Evolutionary conservation across 2,888 invertebrate genomes (phyloP), one percentile per base, ranked within the genome.

Genomic region (Thereva nobilitata): DNA sequence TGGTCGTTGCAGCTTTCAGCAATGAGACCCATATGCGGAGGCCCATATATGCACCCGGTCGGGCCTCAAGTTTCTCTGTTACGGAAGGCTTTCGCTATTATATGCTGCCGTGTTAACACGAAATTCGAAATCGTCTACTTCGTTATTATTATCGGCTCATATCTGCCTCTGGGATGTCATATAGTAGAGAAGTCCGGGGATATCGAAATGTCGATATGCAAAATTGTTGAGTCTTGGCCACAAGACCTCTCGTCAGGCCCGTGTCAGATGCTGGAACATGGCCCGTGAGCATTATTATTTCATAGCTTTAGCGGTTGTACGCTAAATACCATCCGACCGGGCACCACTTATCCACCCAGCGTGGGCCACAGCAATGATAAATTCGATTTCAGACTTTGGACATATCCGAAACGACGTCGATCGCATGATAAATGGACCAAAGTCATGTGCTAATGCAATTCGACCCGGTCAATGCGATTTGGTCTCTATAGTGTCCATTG

Each of bases 371-470:
- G 44, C 9, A 54, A 64, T 64, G 64, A 64, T 64, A 64, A 64
- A 64, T 64, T 64, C 53, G 64, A 64, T 64, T 64, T 53, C 55
- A 54, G 45, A 42, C 23, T 55, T 54, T 47, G 55, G 64, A 64
- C 54, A 55, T 64, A 61, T 61, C 61, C 50, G 64, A 64, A 64
- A 40, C 45, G 45, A 64, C 44, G 52, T 45, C 55, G 45, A 55
- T 55, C 47, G 34, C 12, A 64, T 55, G 64, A 64, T 64, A 64
- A 64, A 64, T 64, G 64, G 54, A 64, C 64, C 41, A 45, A 54
- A 64, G 64, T 64, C 64, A 64, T 64, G 64, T 64, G 37, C 54
- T 45, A 64, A 55, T 64, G 64, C 64, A 64, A 64, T 64, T 47
- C 47, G 64, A 54, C 45, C 38, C 40, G 40, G 47, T 56, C 55